Evolutionary conservation across 2,113 vertebrate genomes (phyloP).

Genomic region (Mesocricetus auratus): DNA sequence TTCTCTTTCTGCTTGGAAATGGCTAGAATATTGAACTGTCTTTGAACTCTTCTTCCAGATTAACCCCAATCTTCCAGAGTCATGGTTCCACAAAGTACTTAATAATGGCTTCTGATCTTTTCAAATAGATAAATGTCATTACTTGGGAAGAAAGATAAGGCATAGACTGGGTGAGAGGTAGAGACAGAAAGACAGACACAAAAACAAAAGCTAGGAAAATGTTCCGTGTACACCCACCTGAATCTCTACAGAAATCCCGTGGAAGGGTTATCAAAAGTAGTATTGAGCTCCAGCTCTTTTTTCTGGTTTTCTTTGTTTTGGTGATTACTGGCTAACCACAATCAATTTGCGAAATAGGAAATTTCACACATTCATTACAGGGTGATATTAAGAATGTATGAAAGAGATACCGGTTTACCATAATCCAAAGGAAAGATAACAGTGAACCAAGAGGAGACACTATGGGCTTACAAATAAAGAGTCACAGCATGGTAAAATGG

Average conservation of each 20-base stretch:
- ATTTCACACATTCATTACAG: neutral
- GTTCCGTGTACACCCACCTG: neutral
- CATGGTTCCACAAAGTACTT: constrained; percentile 46
- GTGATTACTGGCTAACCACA: neutral
- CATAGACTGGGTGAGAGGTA: neutral
- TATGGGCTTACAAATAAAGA: neutral
- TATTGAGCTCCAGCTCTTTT: neutral
- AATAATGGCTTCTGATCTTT: constrained; percentile 4
- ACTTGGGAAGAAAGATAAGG: neutral
- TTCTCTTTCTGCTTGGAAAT: neutral
- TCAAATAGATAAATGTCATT: neutral
- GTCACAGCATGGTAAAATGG: neutral
- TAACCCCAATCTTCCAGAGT: constrained; percentile 31
- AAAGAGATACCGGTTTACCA: neutral
- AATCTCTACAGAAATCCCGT: neutral
- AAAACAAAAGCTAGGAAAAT: neutral
- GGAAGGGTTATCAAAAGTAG: neutral
- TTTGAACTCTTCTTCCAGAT: constrained; percentile 13
- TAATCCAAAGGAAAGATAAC: neutral
- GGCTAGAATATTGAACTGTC: neutral
- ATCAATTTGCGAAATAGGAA: neutral
- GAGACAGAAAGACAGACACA: neutral
- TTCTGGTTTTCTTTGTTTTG: neutral
- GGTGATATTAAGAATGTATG: neutral
- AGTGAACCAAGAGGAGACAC: neutral